Evolutionary conservation across 2,888 invertebrate species (phyloP).

Genomic region (Drosophila meridionalis): DNA sequence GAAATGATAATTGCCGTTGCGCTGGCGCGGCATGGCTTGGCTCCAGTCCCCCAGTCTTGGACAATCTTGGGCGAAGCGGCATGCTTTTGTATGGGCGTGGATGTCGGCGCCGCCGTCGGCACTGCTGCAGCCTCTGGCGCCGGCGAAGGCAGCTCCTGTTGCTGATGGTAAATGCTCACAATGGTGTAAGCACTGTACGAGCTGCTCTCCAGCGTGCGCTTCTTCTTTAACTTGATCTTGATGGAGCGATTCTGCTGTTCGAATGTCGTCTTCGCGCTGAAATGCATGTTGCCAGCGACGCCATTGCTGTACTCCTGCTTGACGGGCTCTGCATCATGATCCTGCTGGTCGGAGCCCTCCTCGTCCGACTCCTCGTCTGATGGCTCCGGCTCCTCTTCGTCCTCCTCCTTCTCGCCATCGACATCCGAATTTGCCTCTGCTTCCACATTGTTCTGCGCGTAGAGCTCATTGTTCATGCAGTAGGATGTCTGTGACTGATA

Average conservation of each 20-base stretch:
- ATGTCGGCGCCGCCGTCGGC: conserved; percentile 18
- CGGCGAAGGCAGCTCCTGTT: conserved; percentile 53
- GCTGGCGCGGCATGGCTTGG: conserved; percentile 48
- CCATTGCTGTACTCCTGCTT: conserved; percentile 51
- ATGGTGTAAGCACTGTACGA: conserved; percentile 83
- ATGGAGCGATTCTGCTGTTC: conserved; percentile 84
- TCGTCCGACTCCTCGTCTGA: conserved; percentile 40
- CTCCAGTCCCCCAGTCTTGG: conserved; percentile 30
- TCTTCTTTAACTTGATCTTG: conserved; percentile 84
- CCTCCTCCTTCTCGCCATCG: conserved; percentile 31
- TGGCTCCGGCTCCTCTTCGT: conserved; percentile 32
- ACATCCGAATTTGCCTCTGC: conserved; percentile 13
- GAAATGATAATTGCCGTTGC: conserved; percentile 81
- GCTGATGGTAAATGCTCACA: conserved; percentile 77
- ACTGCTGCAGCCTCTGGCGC: conserved; percentile 9
- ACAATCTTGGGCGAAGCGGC: conserved; percentile 27
- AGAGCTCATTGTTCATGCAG: conserved; percentile 61
- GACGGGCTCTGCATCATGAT: conserved; percentile 25
- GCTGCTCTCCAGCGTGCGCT: conserved; percentile 79
- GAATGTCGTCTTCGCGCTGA: conserved; percentile 79
- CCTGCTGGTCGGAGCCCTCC: conserved; percentile 37
- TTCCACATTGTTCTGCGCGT: conserved; percentile 34
- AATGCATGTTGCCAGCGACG: conserved; percentile 69
- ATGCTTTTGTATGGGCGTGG: conserved; percentile 11
- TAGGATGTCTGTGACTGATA: conserved; percentile 60